phyloP scores from a whole-genome alignment of 2,113 vertebrate genomes.

The Pelvicachromis taeniatus region DNA sequence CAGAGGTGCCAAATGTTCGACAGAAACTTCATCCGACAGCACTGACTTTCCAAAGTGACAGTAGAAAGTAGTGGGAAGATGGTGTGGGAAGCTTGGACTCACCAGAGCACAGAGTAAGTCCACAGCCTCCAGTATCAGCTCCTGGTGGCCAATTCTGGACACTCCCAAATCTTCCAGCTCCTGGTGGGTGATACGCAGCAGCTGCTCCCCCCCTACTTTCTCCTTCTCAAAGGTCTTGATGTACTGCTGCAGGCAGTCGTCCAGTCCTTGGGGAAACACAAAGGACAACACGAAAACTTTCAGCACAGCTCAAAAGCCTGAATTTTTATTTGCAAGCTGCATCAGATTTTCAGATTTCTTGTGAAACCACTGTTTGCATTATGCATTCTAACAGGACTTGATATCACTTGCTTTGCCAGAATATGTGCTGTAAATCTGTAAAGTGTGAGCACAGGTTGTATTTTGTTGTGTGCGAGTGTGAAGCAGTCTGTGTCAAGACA shows the following conservation, averaged over 20 bases:
- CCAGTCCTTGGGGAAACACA: constrained; percentile 64
- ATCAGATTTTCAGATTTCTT: background rate
- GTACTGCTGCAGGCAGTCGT: constrained; percentile 80
- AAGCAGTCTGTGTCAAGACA: background rate
- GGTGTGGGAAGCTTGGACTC: constrained; percentile 38
- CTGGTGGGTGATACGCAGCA: constrained; percentile 79
- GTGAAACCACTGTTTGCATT: constrained; percentile 9
- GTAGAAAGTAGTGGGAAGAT: background rate
- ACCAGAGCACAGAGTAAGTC: constrained; percentile 78
- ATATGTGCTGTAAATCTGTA: constrained; percentile 6
- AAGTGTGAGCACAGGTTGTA: constrained; percentile 13
- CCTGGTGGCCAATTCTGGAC: constrained; percentile 78
- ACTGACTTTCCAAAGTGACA: background rate
- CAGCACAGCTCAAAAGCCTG: background rate
- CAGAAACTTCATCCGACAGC: background rate
- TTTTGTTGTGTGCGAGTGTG: constrained; percentile 5
- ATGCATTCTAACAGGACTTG: background rate
- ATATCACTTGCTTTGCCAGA: background rate
- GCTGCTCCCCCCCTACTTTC: constrained; percentile 76
- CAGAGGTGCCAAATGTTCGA: background rate
- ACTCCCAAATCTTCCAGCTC: constrained; percentile 79
- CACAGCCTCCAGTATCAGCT: constrained; percentile 78
- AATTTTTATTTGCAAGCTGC: background rate
- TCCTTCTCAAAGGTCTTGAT: constrained; percentile 79
- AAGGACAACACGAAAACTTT: constrained; percentile 2